A percentile compares a stretch with the other conserved stretches of the same genome.
Evolutionary conservation across 2,797 vertebrate genomes (phyloP).

Genomic region (Sandelia bainsii): DNA sequence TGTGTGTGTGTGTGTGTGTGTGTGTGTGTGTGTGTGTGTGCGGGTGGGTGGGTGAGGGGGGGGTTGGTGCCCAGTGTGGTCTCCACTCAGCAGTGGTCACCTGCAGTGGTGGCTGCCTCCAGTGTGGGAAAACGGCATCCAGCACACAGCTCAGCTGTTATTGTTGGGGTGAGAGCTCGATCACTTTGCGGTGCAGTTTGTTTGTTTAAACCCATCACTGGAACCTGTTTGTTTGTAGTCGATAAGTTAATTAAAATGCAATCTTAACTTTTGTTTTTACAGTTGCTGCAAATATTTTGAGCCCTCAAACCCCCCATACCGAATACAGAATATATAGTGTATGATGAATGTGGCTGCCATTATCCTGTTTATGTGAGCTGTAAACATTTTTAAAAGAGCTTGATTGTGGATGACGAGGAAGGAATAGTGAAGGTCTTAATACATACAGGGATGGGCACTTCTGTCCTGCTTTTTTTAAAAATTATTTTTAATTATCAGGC

Average conservation of each 20-base stretch:
- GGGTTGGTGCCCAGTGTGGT: slow-evolving; percentile 27
- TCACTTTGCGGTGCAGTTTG: slow-evolving; percentile 81
- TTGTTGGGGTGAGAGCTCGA: slow-evolving; percentile 84
- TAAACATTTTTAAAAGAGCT: slow-evolving; percentile 74
- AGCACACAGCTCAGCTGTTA: slow-evolving; percentile 83
- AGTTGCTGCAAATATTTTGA: slow-evolving; percentile 78
- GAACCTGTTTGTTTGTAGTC: slow-evolving; percentile 86
- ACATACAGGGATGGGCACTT: slow-evolving; percentile 19
- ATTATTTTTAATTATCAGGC: not conserved
- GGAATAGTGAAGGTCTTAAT: slow-evolving; percentile 45
- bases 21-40: slow-evolving; percentile 2
- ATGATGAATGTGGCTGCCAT: slow-evolving; percentile 72
- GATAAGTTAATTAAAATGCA: slow-evolving; percentile 86
- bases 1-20: slow-evolving; percentile 7
- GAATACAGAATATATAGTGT: slow-evolving; percentile 29
- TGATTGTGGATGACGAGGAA: slow-evolving; percentile 71
- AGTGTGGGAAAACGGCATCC: slow-evolving; percentile 85
- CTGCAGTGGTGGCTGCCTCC: slow-evolving; percentile 65
- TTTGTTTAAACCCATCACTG: slow-evolving; percentile 88
- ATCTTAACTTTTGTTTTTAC: slow-evolving; percentile 82
- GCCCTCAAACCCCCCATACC: slow-evolving; percentile 9
- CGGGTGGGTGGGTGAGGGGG: slow-evolving; percentile 1
- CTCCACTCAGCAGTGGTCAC: slow-evolving; percentile 58
- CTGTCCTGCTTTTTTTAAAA: slow-evolving; percentile 24
- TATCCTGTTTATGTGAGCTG: slow-evolving; percentile 76